A percentile compares a stretch with the other conserved stretches of the same genome.
Evolutionary conservation across 2,888 invertebrate genomes (phyloP).

Genomic region (Galeopsomyia nigrocyanea): DNA sequence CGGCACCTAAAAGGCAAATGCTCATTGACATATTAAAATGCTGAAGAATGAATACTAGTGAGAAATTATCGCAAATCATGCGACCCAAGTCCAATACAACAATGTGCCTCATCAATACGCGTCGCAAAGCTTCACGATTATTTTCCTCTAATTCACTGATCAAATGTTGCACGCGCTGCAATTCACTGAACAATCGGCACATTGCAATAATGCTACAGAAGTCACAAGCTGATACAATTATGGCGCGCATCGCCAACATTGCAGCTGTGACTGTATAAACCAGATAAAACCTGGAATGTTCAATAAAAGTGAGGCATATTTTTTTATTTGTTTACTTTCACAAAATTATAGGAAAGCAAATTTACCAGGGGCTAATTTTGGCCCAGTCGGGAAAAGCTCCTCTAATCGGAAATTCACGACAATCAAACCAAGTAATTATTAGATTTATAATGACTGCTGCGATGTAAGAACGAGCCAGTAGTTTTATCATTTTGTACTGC

Average conservation of each 20-base stretch:
- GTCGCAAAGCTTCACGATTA: background rate
- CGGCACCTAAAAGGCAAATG: background rate
- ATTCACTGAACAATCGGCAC: conserved; percentile 16
- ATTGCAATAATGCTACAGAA: background rate
- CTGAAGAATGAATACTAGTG: background rate
- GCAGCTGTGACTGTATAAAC: background rate
- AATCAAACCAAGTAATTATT: background rate
- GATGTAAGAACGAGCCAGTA: background rate
- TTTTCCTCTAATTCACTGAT: background rate
- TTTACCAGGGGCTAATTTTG: background rate
- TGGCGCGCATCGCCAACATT: accelerated
- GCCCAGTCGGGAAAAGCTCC: background rate
- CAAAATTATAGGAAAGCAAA: background rate
- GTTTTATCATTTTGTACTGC: background rate
- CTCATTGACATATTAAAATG: background rate
- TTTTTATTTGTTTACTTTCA: background rate
- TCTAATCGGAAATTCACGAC: background rate
- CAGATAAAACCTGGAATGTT: conserved; percentile 18
- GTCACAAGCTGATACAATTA: background rate
- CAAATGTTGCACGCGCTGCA: background rate
- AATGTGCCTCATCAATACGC: background rate
- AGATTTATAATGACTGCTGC: background rate
- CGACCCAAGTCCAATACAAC: conserved; percentile 10
- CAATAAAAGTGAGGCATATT: no score
- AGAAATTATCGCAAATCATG: background rate